Evolutionary conservation across 2,888 invertebrate species (phyloP).

Genomic region (Herminia tarsipennalis): DNA sequence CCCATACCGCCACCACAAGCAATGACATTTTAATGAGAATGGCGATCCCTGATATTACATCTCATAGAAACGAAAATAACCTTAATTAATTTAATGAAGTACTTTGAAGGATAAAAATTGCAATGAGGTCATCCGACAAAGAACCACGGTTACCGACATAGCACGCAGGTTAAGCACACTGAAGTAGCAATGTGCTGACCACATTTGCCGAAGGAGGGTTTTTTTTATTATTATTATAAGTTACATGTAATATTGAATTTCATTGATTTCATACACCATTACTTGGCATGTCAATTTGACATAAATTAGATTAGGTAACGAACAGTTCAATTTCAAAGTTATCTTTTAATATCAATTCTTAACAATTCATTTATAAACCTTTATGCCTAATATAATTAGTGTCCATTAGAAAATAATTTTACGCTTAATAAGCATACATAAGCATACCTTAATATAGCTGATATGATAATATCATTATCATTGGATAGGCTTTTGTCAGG

Average conservation of each 20-base stretch:
- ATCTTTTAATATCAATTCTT: slow-evolving; percentile 6
- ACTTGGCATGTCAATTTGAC: slow-evolving; percentile 2
- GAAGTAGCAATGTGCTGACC: not conserved
- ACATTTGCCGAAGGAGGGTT: no score
- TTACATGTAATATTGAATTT: slow-evolving; percentile 1
- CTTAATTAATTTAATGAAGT: no score
- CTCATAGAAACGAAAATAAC: no score
- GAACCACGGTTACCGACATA: no score
- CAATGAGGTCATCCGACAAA: no score
- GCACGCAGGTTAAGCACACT: not conserved
- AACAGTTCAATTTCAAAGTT: not conserved
- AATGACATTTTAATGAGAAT: no score
- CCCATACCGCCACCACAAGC: no score
- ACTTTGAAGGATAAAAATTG: no score
- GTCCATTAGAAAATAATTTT: slow-evolving; percentile 4
- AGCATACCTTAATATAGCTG: slow-evolving; percentile 33
- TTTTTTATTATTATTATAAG: not conserved
- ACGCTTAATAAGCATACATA: slow-evolving; percentile 14
- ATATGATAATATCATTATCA: slow-evolving; percentile 48
- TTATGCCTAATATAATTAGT: not conserved
- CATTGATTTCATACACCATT: slow-evolving; percentile 4
- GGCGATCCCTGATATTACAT: no score
- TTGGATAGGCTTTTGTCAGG: slow-evolving; percentile 38
- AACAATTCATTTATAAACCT: slow-evolving; percentile 1
- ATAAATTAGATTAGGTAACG: slow-evolving; percentile 12